Conservation (phyloP, 2,888 invertebrate genomes). For the Synergus laeviventris region DNA sequence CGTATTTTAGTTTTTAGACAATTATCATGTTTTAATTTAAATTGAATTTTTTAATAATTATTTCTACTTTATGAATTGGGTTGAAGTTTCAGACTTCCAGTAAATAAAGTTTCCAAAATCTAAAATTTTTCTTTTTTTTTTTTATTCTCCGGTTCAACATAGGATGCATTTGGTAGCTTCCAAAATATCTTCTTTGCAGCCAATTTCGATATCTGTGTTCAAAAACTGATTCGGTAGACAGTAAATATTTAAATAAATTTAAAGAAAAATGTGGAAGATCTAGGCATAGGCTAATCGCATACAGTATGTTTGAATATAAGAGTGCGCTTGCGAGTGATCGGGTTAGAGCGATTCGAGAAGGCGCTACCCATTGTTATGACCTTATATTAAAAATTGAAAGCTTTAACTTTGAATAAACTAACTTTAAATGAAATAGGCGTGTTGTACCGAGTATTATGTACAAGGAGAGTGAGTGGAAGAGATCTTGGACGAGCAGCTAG, state of each 20-base stretch:
- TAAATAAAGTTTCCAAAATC: too few species aligned
- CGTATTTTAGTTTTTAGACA: too few species aligned
- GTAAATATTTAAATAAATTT: neutral
- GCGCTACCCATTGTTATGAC: constrained; percentile 66
- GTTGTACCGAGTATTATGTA: constrained; percentile 38
- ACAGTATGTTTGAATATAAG: constrained; percentile 43
- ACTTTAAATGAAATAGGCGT: constrained; percentile 60
- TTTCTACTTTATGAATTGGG: too few species aligned
- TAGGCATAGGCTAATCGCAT: constrained; percentile 4
- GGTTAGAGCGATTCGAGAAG: constrained; percentile 56
- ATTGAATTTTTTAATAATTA: too few species aligned
- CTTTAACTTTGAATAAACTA: constrained; percentile 72
- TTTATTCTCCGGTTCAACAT: too few species aligned
- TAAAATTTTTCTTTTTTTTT: too few species aligned
- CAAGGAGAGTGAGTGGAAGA: constrained; percentile 48
- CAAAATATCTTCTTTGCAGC: neutral
- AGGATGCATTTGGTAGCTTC: neutral
- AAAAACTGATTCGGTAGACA: neutral
- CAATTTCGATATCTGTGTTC: neutral
- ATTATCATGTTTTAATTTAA: too few species aligned
- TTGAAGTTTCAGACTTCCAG: too few species aligned
- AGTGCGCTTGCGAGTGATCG: constrained; percentile 53
- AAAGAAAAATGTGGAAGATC: neutral
- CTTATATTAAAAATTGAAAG: constrained; percentile 67
- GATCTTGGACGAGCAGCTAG: constrained; percentile 53